These are phyloP conservation scores for Anarsia innoxiella DNA, from an alignment of 2,888 invertebrate species.

Conservation along the genomic window DNA sequence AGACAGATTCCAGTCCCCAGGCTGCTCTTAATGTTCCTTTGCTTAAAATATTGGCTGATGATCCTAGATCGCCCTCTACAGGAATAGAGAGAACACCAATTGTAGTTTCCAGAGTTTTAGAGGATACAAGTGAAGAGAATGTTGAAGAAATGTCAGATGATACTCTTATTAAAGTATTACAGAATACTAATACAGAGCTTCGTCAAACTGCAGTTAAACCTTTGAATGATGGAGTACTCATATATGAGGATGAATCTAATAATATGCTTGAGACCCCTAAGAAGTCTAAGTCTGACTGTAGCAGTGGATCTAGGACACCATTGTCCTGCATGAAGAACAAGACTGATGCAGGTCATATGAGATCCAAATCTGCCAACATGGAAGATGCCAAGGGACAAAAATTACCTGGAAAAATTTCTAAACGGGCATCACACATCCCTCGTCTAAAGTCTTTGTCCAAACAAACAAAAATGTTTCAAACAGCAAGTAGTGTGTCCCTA, in stretches of 20 bases:
- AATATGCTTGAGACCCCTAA: slow-evolving; percentile 45
- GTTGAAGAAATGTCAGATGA: slow-evolving; percentile 69
- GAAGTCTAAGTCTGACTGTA: slow-evolving; percentile 43
- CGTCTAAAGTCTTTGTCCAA: slow-evolving; percentile 56
- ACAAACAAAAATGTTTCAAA: slow-evolving; percentile 33
- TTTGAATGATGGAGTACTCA: slow-evolving; percentile 62
- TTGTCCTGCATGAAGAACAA: slow-evolving; percentile 71
- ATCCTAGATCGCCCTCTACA: slow-evolving; percentile 65
- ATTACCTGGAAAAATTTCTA: slow-evolving; percentile 35
- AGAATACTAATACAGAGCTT: slow-evolving; percentile 51
- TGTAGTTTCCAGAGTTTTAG: slow-evolving; percentile 44
- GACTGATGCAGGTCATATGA: slow-evolving; percentile 43
- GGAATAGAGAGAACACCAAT: slow-evolving; percentile 70
- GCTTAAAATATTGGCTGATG: slow-evolving; percentile 48
- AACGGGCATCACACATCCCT: slow-evolving; percentile 60
- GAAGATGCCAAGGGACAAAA: slow-evolving; percentile 45
- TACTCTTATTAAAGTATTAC: slow-evolving; percentile 56
- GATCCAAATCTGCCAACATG: slow-evolving; percentile 65
- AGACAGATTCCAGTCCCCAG: too few species aligned
- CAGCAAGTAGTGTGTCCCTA: slow-evolving; percentile 50
- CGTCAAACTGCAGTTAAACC: slow-evolving; percentile 31
- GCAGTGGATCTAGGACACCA: slow-evolving; percentile 58
- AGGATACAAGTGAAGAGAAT: slow-evolving; percentile 37
- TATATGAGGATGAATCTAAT: slow-evolving; percentile 73
- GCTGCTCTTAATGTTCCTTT: slow-evolving; percentile 31